phyloP scores from a whole-genome alignment of 2,888 invertebrate genomes.

The Eustalomyia histrio region DNA sequence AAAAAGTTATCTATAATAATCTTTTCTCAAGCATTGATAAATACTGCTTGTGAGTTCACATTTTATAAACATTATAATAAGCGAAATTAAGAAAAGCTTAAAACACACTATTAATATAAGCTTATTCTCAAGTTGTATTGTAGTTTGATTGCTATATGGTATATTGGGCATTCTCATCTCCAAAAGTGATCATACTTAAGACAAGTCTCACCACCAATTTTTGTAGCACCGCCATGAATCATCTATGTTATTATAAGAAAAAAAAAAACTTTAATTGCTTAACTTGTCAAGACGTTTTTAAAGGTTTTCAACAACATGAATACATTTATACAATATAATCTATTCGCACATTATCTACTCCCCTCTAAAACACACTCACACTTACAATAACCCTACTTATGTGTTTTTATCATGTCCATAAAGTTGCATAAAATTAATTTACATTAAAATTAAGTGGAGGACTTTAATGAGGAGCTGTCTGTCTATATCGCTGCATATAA shows the following conservation, averaged over 20 bases:
- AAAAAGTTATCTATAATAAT: too few relatives aligned
- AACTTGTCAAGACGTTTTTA: slow-evolving; percentile 47
- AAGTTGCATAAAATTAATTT: slow-evolving; percentile 55
- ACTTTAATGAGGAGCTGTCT: neutral
- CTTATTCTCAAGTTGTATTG: too few relatives aligned
- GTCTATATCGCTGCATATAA: slow-evolving; percentile 30
- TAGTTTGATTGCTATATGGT: too few relatives aligned
- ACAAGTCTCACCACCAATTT: slow-evolving; percentile 1
- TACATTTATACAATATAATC: slow-evolving; percentile 17
- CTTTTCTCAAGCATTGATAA: too few relatives aligned
- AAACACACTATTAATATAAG: too few relatives aligned
- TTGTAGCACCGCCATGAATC: slow-evolving; percentile 29
- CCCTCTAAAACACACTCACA: neutral
- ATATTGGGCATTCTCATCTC: too few relatives aligned
- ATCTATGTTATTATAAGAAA: slow-evolving; percentile 28
- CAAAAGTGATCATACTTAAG: neutral
- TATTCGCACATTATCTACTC: neutral
- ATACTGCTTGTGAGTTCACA: too few relatives aligned
- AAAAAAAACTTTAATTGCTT: slow-evolving; percentile 45
- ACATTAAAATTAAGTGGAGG: slow-evolving; percentile 37
- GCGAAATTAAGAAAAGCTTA: too few relatives aligned
- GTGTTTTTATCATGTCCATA: slow-evolving; percentile 46
- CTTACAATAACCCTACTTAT: slow-evolving; percentile 21
- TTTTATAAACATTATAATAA: too few relatives aligned
- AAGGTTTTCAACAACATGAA: slow-evolving; percentile 34